phyloP scores from a whole-genome alignment of 2,113 vertebrate species.

The Lamprologus tigripictilis region DNA sequence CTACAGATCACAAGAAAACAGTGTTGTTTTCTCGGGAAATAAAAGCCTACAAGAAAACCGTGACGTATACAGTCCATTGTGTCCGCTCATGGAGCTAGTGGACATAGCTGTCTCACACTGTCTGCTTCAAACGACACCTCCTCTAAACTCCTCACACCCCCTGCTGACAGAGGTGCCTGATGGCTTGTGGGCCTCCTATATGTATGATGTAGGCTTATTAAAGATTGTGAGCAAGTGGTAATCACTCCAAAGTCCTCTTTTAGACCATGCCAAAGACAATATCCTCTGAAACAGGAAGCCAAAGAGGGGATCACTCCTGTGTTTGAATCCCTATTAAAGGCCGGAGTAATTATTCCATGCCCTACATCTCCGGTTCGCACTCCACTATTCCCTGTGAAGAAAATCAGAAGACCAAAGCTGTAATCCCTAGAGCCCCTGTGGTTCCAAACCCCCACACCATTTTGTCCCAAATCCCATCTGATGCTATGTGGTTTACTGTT shows the following conservation, averaged over 20 bases:
- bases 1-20: not conserved
- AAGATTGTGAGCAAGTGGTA: not conserved
- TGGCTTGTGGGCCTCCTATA: accelerated
- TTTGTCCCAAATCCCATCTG: not conserved
- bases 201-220: not conserved
- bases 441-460: not conserved
- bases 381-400: too few species aligned
- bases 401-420: too few species aligned
- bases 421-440: not conserved
- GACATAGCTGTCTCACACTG: not conserved
- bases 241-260: not conserved
- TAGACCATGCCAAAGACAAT: too few species aligned
- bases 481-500: not conserved
- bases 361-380: too few species aligned
- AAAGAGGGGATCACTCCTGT: too few species aligned
- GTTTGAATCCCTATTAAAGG: too few species aligned
- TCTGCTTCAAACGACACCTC: not conserved
- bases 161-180: not conserved
- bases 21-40: not conserved
- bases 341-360: too few species aligned
- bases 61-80: accelerated
- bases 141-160: not conserved
- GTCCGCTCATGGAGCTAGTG: not conserved
- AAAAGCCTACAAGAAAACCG: accelerated
- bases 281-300: too few species aligned